phyloP scores from a whole-genome alignment of 2,797 vertebrate species.

The Melanogrammus aeglefinus region DNA sequence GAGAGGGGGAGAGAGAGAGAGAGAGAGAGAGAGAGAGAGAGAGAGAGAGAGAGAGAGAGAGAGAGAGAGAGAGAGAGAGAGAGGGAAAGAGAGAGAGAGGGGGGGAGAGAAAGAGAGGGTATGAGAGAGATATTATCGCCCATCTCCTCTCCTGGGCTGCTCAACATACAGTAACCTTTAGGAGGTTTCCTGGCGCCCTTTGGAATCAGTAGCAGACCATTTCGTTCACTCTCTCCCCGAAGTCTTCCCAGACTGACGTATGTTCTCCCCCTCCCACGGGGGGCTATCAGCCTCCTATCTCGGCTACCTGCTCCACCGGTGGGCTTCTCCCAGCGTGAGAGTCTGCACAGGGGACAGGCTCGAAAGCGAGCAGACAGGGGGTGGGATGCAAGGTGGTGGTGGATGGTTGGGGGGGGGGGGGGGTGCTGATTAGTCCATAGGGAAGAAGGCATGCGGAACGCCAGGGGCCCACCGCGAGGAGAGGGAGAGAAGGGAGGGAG shows the following conservation, averaged over 20 bases:
- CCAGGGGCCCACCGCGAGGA: conserved; percentile 22
- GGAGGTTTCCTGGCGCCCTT: neutral
- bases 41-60: no score
- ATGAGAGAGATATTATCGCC: no score
- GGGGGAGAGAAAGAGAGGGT: no score
- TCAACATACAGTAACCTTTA: neutral
- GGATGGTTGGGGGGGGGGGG: conserved; percentile 29
- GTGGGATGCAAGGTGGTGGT: conserved; percentile 31
- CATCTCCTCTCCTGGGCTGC: neutral
- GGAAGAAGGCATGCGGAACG: conserved; percentile 34
- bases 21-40: no score
- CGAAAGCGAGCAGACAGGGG: no score
- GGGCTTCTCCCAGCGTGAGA: conserved; percentile 35
- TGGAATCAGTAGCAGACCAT: neutral
- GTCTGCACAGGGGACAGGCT: conserved; percentile 26
- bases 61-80: no score
- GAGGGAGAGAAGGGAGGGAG: conserved; percentile 1
- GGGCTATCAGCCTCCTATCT: conserved; percentile 19
- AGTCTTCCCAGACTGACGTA: conserved; percentile 17
- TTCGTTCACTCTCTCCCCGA: conserved; percentile 8
- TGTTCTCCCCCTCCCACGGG: conserved; percentile 1
- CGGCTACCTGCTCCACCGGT: conserved; percentile 32
- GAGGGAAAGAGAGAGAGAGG: no score
- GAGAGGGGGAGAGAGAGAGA: no score
- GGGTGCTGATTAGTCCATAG: conserved; percentile 54